Evolutionary conservation across 2,797 vertebrate species (phyloP), one percentile per base, ranked within the genome.

Genomic region (Lepus oiostolus): DNA sequence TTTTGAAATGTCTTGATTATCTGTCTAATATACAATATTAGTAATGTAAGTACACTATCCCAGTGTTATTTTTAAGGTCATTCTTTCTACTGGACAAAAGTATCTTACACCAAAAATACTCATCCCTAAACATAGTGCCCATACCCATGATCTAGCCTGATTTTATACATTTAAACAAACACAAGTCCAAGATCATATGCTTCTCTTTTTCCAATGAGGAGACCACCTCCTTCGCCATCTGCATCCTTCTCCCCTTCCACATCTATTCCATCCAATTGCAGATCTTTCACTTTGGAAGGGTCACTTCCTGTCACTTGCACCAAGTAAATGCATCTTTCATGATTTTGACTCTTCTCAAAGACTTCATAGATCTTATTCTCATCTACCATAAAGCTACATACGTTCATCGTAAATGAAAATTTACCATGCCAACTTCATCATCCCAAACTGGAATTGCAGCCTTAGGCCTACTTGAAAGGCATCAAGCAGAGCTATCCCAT

Each of bases 291-390:
- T 95, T 68, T 30, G 35, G 19, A 84, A 91, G 19, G 38, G 30
- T 30, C 13, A 60, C 84, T 32, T 32, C 17, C 11, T 74, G 16
- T 60, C 2, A 10, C 91, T 92, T 60, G 16, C 26, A 35, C 9
- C 10, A 19, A 47, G 24, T 67, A n/a, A 88, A 83, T 72, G 32
- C 28, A 63, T 65, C 11, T 76, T 63, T 19, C 16, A 47, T 68
- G 17, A 91, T 65, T 85, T 10, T 72, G 22, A 85, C n/a, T 13
- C 50, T 88, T 75, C 22, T 5, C 47, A 90, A 75, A 26, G 14
- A 38, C 17, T 26, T 52, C 24, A 62, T 92, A 80, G 93, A 79
- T 88, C 42, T 82, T 74, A 83, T 79, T 81, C 30, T 82, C 62
- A 52, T 90, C 83, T 90, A 21, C 47, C 4, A 1, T 52, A n/a